These are phyloP conservation scores for Bathynomus jamesi DNA, from an alignment of 1,140 invertebrate species.

Conservation along the genomic window DNA sequence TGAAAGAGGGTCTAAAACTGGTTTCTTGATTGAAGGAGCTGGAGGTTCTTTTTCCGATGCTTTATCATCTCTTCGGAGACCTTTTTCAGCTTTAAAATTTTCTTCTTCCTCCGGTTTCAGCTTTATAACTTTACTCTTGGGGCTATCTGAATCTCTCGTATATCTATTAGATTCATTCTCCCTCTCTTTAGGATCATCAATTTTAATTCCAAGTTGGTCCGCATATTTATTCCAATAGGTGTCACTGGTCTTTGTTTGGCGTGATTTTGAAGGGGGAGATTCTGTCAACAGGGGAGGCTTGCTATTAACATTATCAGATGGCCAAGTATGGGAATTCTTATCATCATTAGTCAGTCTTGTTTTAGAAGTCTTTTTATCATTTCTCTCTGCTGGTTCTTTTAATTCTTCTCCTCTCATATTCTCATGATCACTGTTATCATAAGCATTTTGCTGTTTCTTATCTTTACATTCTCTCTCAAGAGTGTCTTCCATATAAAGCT, in stretches of 20 bases:
- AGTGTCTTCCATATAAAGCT: background rate
- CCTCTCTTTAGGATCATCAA: slow-evolving; percentile 25
- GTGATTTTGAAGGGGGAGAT: slow-evolving; percentile 8
- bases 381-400: slow-evolving; percentile 8
- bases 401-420: slow-evolving; percentile 17
- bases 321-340: background rate
- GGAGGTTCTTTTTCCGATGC: background rate
- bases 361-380: slow-evolving; percentile 2
- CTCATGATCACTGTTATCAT: slow-evolving; percentile 4
- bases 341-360: background rate
- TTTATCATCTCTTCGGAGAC: slow-evolving; percentile 4
- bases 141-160: slow-evolving; percentile 12
- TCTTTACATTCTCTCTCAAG: background rate
- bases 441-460: background rate
- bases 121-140: slow-evolving; percentile 7
- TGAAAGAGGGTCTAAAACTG: slow-evolving; percentile 64
- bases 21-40: slow-evolving; percentile 44
- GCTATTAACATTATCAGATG: slow-evolving; percentile 35
- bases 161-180: background rate
- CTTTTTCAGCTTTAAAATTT: background rate
- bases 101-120: background rate
- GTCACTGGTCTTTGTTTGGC: slow-evolving; percentile 27
- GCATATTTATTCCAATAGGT: slow-evolving; percentile 38
- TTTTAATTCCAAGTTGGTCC: slow-evolving; percentile 32
- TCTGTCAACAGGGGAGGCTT: slow-evolving; percentile 8